These are phyloP conservation scores for Tinea pellionella DNA, from an alignment of 2,888 invertebrate genomes.

Conservation along the genomic window DNA sequence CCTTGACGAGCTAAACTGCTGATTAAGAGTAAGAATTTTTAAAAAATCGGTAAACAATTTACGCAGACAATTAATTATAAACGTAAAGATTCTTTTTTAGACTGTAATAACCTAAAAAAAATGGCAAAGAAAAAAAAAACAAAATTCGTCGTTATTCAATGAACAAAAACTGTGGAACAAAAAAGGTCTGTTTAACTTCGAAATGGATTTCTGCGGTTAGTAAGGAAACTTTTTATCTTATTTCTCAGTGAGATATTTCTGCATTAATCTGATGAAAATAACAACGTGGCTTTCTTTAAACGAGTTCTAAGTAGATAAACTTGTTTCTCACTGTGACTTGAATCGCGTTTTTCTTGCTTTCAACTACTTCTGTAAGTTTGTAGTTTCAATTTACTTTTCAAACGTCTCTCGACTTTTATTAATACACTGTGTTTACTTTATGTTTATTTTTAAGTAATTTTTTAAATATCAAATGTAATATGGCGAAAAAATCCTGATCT, in stretches of 20 bases:
- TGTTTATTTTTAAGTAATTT: too few relatives aligned
- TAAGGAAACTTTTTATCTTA: slow-evolving; percentile 45
- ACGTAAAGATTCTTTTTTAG: background rate
- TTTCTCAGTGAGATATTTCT: slow-evolving; percentile 38
- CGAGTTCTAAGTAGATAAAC: slow-evolving; percentile 22
- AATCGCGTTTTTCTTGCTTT: background rate
- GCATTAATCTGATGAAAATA: slow-evolving; percentile 46
- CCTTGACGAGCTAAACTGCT: too few relatives aligned
- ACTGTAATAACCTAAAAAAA: slow-evolving; percentile 33
- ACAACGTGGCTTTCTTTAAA: slow-evolving; percentile 19
- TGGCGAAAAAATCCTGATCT: too few relatives aligned
- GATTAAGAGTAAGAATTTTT: too few relatives aligned
- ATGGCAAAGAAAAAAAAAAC: slow-evolving; percentile 26
- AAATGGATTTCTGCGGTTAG: slow-evolving; percentile 59
- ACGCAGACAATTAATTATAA: too few relatives aligned
- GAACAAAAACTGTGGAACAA: slow-evolving; percentile 37
- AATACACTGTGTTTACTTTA: too few relatives aligned
- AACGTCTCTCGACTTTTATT: background rate
- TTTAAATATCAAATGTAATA: too few relatives aligned
- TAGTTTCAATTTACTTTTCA: background rate
- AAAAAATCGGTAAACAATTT: too few relatives aligned
- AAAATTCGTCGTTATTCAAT: slow-evolving; percentile 36
- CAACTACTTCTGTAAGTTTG: background rate
- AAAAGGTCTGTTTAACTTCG: slow-evolving; percentile 56
- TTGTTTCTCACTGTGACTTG: slow-evolving; percentile 17